Evolutionary conservation across 2,113 vertebrate genomes (phyloP).

Genomic region (Arizona elegans): DNA sequence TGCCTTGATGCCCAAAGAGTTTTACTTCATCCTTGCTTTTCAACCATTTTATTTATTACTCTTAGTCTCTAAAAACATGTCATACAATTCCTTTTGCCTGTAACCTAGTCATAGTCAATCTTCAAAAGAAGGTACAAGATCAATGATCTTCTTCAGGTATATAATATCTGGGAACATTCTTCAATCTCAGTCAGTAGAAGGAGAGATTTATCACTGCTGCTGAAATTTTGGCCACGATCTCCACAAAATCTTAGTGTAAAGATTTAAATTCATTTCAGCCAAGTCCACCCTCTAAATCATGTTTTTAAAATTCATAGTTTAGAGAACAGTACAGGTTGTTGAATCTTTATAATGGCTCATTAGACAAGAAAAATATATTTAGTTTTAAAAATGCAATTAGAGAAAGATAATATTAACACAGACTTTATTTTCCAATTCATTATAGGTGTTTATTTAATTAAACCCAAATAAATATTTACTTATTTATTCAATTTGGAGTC

Average conservation of each 20-base stretch:
- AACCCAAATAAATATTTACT: not conserved
- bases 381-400: not conserved
- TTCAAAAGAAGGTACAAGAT: not conserved
- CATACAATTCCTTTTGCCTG: not conserved
- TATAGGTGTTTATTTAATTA: not conserved
- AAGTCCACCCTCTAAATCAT: not conserved
- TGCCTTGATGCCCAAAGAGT: not conserved
- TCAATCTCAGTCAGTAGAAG: not conserved
- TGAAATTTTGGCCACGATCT: not conserved
- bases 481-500: not conserved
- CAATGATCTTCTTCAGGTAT: not conserved
- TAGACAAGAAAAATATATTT: not conserved
- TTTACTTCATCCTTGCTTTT: not conserved
- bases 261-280: not conserved
- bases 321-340: not conserved
- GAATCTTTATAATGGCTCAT: not conserved
- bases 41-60: not conserved
- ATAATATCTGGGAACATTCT: not conserved
- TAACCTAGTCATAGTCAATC: not conserved
- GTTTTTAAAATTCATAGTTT: not conserved
- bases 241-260: not conserved
- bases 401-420: not conserved
- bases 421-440: not conserved
- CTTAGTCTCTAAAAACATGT: not conserved
- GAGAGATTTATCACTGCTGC: not conserved